Percentiles rank a stretch among this genome's conserved stretches.
Evolutionary conservation across 1,140 invertebrate genomes (phyloP).

Genomic region (Papilio dardanus): DNA sequence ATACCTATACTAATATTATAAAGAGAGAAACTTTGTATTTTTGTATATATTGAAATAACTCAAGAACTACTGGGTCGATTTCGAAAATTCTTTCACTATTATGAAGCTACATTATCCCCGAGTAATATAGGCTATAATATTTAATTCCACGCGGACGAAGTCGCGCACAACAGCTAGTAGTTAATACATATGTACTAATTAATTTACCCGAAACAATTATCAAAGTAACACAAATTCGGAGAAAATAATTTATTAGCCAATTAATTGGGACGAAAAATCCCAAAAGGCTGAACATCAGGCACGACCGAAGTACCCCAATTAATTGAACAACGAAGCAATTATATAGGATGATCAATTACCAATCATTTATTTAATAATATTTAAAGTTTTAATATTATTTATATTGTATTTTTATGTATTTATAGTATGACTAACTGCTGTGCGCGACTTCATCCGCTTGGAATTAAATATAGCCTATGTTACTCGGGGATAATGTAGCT

Average conservation of each 20-base stretch:
- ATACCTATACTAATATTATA: no score
- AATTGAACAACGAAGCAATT: background rate
- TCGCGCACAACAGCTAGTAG: background rate
- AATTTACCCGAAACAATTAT: background rate
- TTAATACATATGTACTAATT: background rate
- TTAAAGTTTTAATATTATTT: no score
- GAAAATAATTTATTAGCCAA: background rate
- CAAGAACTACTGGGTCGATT: no score
- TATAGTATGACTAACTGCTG: no score
- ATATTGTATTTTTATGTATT: no score
- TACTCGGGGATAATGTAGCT: no score
- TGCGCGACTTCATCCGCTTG: background rate
- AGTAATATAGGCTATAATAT: no score
- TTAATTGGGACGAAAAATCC: background rate
- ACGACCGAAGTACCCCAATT: background rate
- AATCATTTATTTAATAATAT: background rate
- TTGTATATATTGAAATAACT: no score
- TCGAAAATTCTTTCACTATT: no score
- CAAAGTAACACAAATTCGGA: background rate
- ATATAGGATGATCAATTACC: background rate
- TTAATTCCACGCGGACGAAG: no score
- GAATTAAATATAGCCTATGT: background rate
- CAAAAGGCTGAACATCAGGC: background rate
- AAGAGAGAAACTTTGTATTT: no score
- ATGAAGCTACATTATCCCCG: no score